Evolutionary conservation across 2,797 vertebrate species (phyloP).

Genomic region (Sorex maritimensis): DNA sequence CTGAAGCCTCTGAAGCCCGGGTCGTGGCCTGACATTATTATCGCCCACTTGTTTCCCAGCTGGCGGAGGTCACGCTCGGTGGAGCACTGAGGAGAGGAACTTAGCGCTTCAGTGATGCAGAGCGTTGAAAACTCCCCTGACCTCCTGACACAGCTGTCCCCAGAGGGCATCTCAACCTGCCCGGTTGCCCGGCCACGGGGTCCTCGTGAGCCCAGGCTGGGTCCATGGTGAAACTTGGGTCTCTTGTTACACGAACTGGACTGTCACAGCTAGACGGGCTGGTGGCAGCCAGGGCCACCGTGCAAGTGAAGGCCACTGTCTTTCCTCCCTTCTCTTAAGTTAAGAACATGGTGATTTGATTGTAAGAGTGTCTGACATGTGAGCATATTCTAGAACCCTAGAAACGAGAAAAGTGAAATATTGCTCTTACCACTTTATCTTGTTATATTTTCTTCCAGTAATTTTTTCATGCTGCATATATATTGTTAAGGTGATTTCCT

Average conservation of each 20-base stretch:
- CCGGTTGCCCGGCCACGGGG: neutral
- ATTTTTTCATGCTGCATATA: neutral
- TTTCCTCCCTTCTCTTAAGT: constrained; percentile 7
- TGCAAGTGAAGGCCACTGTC: neutral
- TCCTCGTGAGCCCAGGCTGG: too few relatives aligned
- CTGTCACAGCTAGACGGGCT: neutral
- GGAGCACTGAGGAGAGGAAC: neutral
- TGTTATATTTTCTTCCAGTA: constrained; percentile 22
- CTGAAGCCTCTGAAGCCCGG: neutral
- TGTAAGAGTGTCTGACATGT: constrained; percentile 26
- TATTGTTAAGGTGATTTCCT: constrained; percentile 4
- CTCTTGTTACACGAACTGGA: neutral
- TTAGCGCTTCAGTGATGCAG: neutral
- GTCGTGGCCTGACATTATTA: constrained; percentile 7
- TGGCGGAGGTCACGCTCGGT: neutral
- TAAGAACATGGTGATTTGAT: constrained; percentile 34
- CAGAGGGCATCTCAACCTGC: neutral
- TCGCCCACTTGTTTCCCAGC: neutral
- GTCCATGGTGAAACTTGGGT: too few relatives aligned
- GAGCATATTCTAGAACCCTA: constrained; percentile 14
- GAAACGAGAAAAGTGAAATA: neutral
- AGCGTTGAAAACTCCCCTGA: neutral
- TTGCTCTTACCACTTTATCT: constrained; percentile 10
- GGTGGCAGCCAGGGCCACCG: neutral
- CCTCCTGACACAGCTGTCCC: neutral